Evolutionary conservation across 2,113 vertebrate species (phyloP), one percentile per base, ranked within the genome.

Genomic region (Cyanoderma ruficeps): DNA sequence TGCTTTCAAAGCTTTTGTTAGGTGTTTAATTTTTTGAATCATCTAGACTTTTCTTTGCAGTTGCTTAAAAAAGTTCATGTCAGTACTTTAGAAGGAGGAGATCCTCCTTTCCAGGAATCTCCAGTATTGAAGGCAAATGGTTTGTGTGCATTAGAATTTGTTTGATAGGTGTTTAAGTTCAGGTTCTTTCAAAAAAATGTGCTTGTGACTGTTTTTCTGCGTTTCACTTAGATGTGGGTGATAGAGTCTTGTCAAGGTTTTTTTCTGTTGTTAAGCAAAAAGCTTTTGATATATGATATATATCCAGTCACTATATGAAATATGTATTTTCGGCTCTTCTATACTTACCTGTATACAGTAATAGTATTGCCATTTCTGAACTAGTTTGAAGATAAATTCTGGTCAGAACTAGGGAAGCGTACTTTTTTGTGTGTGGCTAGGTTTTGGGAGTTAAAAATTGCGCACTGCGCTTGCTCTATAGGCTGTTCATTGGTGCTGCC

Each of bases 351-450:
- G 2, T 50, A 6, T 50, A 21, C 9, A 9, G 52, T 61, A 44
- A 42, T 74, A 39, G 1, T 57, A 31, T 30, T 49, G 10, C 30
- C 8, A 13, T 67, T 90, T 71, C 35, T 88, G 35, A 83, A 37
- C 30, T 50, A 49, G 27, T 22, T 78, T 69, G 30, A 87, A 70
- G 49, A 24, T 64, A 52, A 59, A 35, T 30, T 50, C 47, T 35
- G 13, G 23, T 25, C 33, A 71, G 82, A 67, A 39, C 21, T 79
- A 56, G 61, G 63, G 87, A 65, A 61, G 8, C 13, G 11, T 53
- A 16, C 6, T 33, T 33, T 47, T 68, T 18, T 71, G 33, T 56
- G 4, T 0, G 0, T 69, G 31, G 9, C 47, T 53, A 8, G 11
- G 10, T 59, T 87, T 84, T 78, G 55, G 59, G 47, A 81, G 55